Evolutionary conservation across 2,888 invertebrate genomes (phyloP).

Genomic region (Microctonus hyperodae): DNA sequence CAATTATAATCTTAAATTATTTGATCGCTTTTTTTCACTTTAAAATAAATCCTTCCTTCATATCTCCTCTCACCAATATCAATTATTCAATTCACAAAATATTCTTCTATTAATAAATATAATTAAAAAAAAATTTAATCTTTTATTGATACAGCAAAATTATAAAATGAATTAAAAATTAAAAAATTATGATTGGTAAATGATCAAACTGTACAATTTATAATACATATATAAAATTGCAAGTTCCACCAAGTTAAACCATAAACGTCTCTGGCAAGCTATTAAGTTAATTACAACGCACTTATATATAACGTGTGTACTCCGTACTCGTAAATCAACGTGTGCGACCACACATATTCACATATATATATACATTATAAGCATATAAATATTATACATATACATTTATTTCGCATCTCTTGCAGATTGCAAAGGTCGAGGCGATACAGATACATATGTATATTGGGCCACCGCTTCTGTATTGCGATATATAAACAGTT

Average conservation of each 20-base stretch:
- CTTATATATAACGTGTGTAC: conserved; percentile 14
- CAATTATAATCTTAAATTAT: no score
- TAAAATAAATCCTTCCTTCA: no score
- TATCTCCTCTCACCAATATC: no score
- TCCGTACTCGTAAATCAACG: conserved; percentile 37
- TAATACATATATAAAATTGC: conserved; percentile 2
- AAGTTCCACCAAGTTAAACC: not conserved
- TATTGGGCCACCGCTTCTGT: conserved; percentile 53
- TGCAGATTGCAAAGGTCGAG: conserved; percentile 54
- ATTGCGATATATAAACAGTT: no score
- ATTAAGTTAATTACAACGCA: conserved; percentile 29
- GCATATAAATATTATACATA: no score
- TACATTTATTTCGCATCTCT: conserved; percentile 22
- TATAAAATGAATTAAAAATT: not conserved
- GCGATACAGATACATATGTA: conserved; percentile 52
- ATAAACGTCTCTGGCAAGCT: conserved; percentile 20
- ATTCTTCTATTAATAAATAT: no score
- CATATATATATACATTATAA: conserved; percentile 19
- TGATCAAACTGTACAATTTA: not conserved
- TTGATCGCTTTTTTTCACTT: no score
- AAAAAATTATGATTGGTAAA: conserved; percentile 4
- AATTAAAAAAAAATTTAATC: not conserved
- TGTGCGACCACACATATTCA: conserved; percentile 47
- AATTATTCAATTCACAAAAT: no score
- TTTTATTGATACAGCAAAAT: not conserved